Conservation (phyloP, 2,888 invertebrate genomes). For the Linnaemya vulpina region DNA sequence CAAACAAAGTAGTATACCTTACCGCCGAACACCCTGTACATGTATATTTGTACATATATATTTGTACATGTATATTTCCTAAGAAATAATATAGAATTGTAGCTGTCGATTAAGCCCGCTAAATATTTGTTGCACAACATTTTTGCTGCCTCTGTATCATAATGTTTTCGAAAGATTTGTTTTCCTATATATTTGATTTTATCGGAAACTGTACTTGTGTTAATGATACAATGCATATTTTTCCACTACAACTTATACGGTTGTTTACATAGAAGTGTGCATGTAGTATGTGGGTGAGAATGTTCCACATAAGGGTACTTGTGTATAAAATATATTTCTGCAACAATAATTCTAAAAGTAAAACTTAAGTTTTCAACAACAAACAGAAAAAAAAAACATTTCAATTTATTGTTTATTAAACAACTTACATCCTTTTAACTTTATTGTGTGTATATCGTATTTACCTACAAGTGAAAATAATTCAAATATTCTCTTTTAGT, state of each 20-base stretch:
- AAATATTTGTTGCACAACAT: too few relatives aligned
- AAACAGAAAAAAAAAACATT: conserved; percentile 17
- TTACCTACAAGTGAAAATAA: conserved; percentile 6
- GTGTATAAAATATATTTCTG: conserved; percentile 48
- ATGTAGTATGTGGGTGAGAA: neutral
- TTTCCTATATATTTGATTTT: neutral
- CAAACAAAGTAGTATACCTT: too few relatives aligned
- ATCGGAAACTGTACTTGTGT: neutral
- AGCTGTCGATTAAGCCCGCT: neutral
- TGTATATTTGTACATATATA: too few relatives aligned
- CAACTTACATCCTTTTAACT: neutral
- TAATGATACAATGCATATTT: too few relatives aligned
- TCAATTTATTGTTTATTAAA: conserved; percentile 37
- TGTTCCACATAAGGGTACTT: neutral
- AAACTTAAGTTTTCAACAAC: conserved; percentile 36
- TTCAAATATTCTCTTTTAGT: neutral
- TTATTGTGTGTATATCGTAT: conserved; percentile 12
- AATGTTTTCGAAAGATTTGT: neutral
- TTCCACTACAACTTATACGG: too few relatives aligned
- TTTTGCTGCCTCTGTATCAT: too few relatives aligned
- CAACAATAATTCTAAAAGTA: conserved; percentile 54
- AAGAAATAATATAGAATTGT: neutral
- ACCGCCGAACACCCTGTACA: too few relatives aligned
- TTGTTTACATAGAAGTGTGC: neutral
- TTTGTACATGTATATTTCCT: too few relatives aligned